Evolutionary conservation across 2,888 invertebrate genomes (phyloP).

Genomic region (Gastracanthus pulcherrimus): DNA sequence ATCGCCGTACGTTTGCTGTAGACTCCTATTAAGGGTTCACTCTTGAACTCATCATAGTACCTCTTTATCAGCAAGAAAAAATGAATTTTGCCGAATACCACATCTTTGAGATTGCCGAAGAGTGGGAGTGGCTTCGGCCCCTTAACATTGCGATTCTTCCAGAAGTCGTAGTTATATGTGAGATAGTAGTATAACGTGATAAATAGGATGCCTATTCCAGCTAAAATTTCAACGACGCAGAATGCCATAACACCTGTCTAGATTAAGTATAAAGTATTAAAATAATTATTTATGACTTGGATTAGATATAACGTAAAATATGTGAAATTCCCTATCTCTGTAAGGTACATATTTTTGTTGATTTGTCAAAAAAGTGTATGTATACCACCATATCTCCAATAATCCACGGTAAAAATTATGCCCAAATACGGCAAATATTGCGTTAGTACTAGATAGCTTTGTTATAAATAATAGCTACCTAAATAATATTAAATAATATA

Average conservation of each 20-base stretch:
- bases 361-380: too few species aligned
- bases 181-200: conserved; percentile 68
- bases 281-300: too few species aligned
- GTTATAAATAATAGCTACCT: too few species aligned
- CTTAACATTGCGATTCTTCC: conserved; percentile 68
- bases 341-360: too few species aligned
- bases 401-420: too few species aligned
- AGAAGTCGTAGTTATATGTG: conserved; percentile 67
- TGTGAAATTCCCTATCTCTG: too few species aligned
- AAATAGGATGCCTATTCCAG: conserved; percentile 37
- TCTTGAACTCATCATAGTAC: conserved; percentile 55
- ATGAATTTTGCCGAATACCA: conserved; percentile 72
- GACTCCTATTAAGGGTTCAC: conserved; percentile 60
- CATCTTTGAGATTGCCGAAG: conserved; percentile 76
- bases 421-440: too few species aligned
- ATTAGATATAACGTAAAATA: too few species aligned
- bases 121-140: conserved; percentile 69
- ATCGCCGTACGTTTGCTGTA: background rate
- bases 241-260: conserved; percentile 56
- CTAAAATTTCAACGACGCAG: conserved; percentile 54
- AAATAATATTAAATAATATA: too few species aligned
- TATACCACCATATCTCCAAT: too few species aligned
- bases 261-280: too few species aligned
- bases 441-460: too few species aligned
- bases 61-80: background rate